Base-by-base conservation (phyloP, 2,888 invertebrate genomes). In the Caradrina kadenii region DNA sequence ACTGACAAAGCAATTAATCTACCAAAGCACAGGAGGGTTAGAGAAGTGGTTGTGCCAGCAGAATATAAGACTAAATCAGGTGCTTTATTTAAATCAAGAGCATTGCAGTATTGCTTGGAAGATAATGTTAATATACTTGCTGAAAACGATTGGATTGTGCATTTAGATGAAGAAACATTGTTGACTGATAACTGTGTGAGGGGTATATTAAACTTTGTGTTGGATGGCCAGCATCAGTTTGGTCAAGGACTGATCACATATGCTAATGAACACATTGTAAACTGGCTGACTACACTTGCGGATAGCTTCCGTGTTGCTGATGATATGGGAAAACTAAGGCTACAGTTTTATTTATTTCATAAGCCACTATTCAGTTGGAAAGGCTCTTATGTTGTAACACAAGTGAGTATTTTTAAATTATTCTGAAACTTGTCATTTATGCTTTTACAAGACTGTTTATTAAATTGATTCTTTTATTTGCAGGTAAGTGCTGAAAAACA, bases 321-420 rank as follows among this genome's bases (percentile, higher is more conserved):
- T 94, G 99, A 99, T 89, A 99, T 99, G 99, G 99, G 99, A 69
- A 99, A 99, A 93, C 95, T 99, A 66, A 96, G 99, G 86, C 96
- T 99, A 79, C 99, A 99, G 92, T 99, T 99, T 90, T 97, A 98
- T 87, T 96, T 98, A 93, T 99, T 99, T 92, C 99, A 99, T 91
- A 98, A 98, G 90, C 99, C 99, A 21, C 96, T 99, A 67, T 99
- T 99, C 93, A 99, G 99, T 92, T 99, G 99, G 99, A 99, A 99
- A 95, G 99, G 99, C 74, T 99, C 99, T 54, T 99, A 98, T 94
- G 99, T 99, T 80, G 99, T 99, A 13, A 99, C 99, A 78, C 99
- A 99, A 97, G 98, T 98, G 87, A 87, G 89, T 86, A 21, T 21
- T 19, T 42, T 67, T 26, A 11, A 50, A 48, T 11, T 50, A 54